Evolutionary conservation across 2,797 vertebrate species (phyloP), one percentile per base, ranked within the genome.

Genomic region (Notolabrus celidotus): DNA sequence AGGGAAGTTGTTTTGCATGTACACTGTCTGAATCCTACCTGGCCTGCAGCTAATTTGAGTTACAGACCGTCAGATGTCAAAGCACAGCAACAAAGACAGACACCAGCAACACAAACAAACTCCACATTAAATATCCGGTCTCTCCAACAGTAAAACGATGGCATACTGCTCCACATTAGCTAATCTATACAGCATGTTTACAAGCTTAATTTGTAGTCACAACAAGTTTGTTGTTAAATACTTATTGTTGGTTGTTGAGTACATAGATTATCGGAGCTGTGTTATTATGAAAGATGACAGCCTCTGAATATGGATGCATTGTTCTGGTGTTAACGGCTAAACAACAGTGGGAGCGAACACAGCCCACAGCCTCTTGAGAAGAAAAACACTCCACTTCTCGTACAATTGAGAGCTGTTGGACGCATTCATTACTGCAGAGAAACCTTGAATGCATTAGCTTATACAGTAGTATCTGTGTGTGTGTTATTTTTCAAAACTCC

Each of bases 371-470:
- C 68, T 81, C 54, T 41, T 4, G 14, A 55, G 51, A 45, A 42
- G 49, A 45, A 61, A 55, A 73, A 17, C 52, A 5, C 59, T 78
- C 43, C 20, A 29, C 54, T 66, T 63, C 61, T 56, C 62, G 67
- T 56, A 54, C 60, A 43, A 62, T 27, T 9, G 39, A 63, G 52
- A 42, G 52, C 42, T 56, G 11, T 14, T 25, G 63, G 58, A 52
- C 0, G 0, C 54, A 59, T 29, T 71, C 53, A 57, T 77, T 31
- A 68, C 45, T 84, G 67, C 74, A 72, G 36, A 54, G 34, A 57
- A 49, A 52, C 51, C 62, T 72, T 65, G 59, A 58, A 73, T 47
- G 65, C 59, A 67, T 56, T 36, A 52, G 17, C 56, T 69, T 66
- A 69, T 19, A 22, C n/a, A n/a, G n/a, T n/a, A n/a, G n/a, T n/a